A percentile compares a stretch with the other conserved stretches of the same genome.
Evolutionary conservation across 2,797 vertebrate species (phyloP).

Genomic region (Aplochiton taeniatus): DNA sequence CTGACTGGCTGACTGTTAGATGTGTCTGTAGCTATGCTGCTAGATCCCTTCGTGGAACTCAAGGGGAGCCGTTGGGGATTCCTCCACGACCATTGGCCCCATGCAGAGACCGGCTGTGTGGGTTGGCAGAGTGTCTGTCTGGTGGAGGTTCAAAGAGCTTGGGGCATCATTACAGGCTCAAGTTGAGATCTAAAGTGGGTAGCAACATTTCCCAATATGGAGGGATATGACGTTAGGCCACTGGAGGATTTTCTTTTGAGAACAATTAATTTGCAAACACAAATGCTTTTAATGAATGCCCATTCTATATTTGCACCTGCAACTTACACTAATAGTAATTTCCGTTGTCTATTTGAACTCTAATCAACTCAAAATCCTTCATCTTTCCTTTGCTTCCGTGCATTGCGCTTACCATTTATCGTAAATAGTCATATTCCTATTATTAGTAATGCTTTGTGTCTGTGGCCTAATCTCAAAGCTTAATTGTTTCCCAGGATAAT

Average conservation of each 20-base stretch:
- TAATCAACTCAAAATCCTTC: too few species aligned
- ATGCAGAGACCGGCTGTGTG: too few species aligned
- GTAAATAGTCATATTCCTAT: too few species aligned
- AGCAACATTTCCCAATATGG: not conserved
- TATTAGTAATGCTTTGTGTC: not conserved
- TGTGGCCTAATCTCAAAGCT: not conserved
- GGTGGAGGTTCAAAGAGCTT: too few species aligned
- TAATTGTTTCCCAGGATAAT: not conserved
- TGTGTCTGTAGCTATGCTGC: not conserved
- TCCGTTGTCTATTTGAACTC: too few species aligned
- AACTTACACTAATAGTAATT: too few species aligned
- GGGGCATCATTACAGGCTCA: too few species aligned
- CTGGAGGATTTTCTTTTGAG: not conserved
- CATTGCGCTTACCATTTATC: not conserved
- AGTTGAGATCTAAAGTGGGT: too few species aligned
- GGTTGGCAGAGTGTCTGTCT: too few species aligned
- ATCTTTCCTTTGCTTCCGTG: not conserved
- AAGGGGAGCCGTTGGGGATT: not conserved
- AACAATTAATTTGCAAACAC: not conserved
- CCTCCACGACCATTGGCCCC: not conserved
- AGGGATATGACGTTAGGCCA: not conserved
- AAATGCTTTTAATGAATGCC: too few species aligned
- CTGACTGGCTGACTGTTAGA: conserved; percentile 1
- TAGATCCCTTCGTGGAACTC: not conserved
- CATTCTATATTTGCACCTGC: too few species aligned